Evolutionary conservation across 2,888 invertebrate species (phyloP).

Genomic region (Meganola albula): DNA sequence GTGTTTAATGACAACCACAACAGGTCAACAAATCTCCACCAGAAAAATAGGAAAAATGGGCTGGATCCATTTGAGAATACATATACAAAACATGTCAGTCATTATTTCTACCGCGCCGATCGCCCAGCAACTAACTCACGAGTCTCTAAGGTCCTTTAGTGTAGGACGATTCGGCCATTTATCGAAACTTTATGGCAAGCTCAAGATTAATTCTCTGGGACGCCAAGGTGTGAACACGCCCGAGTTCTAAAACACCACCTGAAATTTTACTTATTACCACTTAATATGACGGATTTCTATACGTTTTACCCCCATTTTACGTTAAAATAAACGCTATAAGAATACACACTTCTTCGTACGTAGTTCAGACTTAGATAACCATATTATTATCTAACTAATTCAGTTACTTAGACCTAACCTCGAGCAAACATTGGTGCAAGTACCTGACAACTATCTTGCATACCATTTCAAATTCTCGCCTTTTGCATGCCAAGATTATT

Average conservation of each 20-base stretch:
- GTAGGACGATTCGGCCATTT: slow-evolving; percentile 93
- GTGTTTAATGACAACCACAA: slow-evolving; percentile 86
- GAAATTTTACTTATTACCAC: slow-evolving; percentile 81
- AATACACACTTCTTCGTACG: too few relatives aligned
- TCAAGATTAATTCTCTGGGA: slow-evolving; percentile 49
- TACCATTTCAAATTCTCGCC: too few relatives aligned
- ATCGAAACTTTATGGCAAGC: slow-evolving; percentile 88
- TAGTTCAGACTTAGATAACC: too few relatives aligned
- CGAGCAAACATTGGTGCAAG: too few relatives aligned
- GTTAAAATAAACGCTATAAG: too few relatives aligned
- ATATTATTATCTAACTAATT: too few relatives aligned
- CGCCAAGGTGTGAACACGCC: slow-evolving; percentile 66
- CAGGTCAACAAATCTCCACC: slow-evolving; percentile 92
- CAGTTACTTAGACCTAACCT: too few relatives aligned
- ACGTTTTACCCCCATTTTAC: too few relatives aligned
- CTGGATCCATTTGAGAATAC: slow-evolving; percentile 83
- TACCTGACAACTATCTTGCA: too few relatives aligned
- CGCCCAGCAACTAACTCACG: slow-evolving; percentile 97
- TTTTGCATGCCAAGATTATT: too few relatives aligned
- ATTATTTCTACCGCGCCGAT: slow-evolving; percentile 95
- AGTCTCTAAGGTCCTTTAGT: slow-evolving; percentile 87
- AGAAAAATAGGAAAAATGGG: slow-evolving; percentile 87
- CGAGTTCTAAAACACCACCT: slow-evolving; percentile 84
- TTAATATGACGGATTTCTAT: too few relatives aligned
- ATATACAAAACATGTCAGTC: slow-evolving; percentile 92